Conservation (phyloP, 2,797 vertebrate genomes). For the Melanotaenia pygmaea region DNA sequence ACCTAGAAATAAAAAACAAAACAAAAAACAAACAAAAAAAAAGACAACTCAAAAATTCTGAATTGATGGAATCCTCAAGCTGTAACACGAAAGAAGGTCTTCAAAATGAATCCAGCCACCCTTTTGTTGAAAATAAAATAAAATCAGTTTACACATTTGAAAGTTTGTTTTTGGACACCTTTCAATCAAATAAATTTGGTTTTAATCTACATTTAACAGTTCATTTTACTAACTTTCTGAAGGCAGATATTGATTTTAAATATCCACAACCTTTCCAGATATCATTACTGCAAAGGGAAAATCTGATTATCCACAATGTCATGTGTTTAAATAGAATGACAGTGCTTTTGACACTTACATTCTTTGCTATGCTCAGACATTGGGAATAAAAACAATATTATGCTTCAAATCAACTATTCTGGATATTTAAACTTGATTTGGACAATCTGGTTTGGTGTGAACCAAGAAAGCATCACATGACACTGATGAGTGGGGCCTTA, state of each 20-base stretch:
- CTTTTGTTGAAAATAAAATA: neutral
- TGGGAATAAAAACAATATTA: neutral
- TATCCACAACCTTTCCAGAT: neutral
- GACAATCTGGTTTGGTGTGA: neutral
- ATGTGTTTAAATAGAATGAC: neutral
- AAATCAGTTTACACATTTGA: neutral
- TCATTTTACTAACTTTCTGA: too few species aligned
- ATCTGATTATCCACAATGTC: neutral
- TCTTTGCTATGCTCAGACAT: neutral
- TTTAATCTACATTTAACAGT: too few species aligned
- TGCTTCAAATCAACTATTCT: neutral
- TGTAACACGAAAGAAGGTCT: neutral
- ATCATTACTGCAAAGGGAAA: neutral
- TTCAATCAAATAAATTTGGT: neutral
- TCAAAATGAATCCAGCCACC: neutral
- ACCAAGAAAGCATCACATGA: neutral
- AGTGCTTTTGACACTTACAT: neutral
- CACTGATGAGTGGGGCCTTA: neutral
- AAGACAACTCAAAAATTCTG: neutral
- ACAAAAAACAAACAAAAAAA: too few species aligned
- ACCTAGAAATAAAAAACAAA: neutral
- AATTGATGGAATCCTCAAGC: neutral
- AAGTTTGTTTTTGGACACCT: neutral
- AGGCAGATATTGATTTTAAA: too few species aligned
- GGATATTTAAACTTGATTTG: neutral